Percentiles rank a stretch among this genome's conserved stretches.
phyloP scores from a whole-genome alignment of 2,888 invertebrate species.

The Dastarcus helophoroides region DNA sequence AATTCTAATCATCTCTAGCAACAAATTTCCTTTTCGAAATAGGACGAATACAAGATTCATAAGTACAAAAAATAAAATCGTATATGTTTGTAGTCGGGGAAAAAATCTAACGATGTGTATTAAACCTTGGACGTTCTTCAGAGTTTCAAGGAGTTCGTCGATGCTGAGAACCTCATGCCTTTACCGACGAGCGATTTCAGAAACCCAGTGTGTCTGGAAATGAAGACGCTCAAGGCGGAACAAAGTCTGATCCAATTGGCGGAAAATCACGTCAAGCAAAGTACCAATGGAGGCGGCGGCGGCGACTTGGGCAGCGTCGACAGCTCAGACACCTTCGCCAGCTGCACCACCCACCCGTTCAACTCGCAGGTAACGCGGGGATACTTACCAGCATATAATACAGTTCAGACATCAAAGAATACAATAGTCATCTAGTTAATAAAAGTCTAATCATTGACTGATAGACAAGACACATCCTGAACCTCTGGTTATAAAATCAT shows the following conservation, averaged over 20 bases:
- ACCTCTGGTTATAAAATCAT: too few relatives aligned
- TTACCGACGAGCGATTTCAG: constrained; percentile 75
- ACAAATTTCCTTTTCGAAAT: too few relatives aligned
- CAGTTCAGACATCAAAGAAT: constrained; percentile 43
- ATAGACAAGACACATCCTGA: constrained; percentile 23
- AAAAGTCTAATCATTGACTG: constrained; percentile 20
- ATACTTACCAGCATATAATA: too few relatives aligned
- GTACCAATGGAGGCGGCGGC: constrained; percentile 35
- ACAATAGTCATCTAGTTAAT: too few relatives aligned
- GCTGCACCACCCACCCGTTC: constrained; percentile 92
- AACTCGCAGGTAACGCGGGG: constrained; percentile 77
- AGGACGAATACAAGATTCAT: too few relatives aligned
- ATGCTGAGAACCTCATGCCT: constrained; percentile 82
- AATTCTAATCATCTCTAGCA: too few relatives aligned
- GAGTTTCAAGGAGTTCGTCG: constrained; percentile 86
- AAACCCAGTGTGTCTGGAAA: constrained; percentile 71
- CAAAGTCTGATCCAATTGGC: constrained; percentile 17
- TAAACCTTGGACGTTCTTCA: too few relatives aligned
- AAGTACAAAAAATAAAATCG: too few relatives aligned
- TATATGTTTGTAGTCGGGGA: too few relatives aligned
- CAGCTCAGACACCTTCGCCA: constrained; percentile 91
- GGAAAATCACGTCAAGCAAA: constrained; percentile 11
- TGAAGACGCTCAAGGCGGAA: constrained; percentile 48
- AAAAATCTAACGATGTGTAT: too few relatives aligned
- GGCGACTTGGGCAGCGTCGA: constrained; percentile 48